These are phyloP conservation scores for Nysson spinosus DNA, from an alignment of 2,888 invertebrate genomes.

Conservation along the genomic window DNA sequence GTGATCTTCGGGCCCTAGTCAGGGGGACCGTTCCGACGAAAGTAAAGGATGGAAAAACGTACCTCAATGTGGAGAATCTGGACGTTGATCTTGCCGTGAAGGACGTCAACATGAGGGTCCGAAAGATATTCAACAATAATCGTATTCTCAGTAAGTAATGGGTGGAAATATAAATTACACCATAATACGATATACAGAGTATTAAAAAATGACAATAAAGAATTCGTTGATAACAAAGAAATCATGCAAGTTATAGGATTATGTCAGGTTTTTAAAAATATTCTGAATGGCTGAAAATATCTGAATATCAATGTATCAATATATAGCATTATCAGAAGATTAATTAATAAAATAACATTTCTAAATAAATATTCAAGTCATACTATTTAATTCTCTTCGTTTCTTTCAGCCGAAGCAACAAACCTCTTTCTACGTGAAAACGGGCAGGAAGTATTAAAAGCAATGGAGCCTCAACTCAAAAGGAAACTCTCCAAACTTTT, in stretches of 20 bases:
- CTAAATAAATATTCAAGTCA: background rate
- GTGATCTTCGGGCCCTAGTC: constrained; percentile 81
- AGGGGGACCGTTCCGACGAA: constrained; percentile 80
- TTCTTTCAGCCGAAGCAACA: constrained; percentile 86
- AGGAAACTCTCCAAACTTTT: constrained; percentile 83
- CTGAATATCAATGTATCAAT: too few species aligned
- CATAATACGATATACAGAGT: too few species aligned
- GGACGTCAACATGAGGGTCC: constrained; percentile 82
- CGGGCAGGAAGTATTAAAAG: constrained; percentile 83
- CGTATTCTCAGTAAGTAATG: constrained; percentile 82
- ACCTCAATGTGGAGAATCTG: constrained; percentile 82
- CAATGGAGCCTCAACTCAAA: constrained; percentile 84
- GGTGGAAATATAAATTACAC: background rate
- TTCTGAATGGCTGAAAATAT: too few species aligned
- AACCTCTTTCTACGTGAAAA: constrained; percentile 85
- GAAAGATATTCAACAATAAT: constrained; percentile 84
- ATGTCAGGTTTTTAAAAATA: too few species aligned
- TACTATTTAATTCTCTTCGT: too few species aligned
- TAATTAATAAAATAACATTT: background rate
- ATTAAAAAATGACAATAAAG: too few species aligned
- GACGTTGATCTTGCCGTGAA: constrained; percentile 82
- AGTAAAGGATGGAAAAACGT: constrained; percentile 77
- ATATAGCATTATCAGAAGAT: too few species aligned
- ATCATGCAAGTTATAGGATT: too few species aligned
- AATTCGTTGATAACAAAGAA: too few species aligned